Percentiles rank a stretch among this genome's conserved stretches.
These are phyloP conservation scores for Nothobranchius furzeri DNA, from an alignment of 2,113 vertebrate genomes.

Conservation along the genomic window DNA sequence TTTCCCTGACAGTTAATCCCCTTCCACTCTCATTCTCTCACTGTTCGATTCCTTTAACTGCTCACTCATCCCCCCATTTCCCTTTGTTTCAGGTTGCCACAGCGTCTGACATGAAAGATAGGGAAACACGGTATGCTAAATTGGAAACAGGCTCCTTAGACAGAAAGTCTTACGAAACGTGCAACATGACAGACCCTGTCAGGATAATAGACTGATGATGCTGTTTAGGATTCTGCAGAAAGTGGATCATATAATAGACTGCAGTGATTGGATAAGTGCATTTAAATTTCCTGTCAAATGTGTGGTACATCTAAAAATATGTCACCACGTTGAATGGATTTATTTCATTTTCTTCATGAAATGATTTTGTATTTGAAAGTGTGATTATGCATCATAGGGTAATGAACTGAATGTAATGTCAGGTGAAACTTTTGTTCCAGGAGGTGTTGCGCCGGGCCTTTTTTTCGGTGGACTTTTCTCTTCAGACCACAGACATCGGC, in stretches of 20 bases:
- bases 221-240: slow-evolving; percentile 14
- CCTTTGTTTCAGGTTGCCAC: slow-evolving; percentile 62
- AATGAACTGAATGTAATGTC: too few relatives aligned
- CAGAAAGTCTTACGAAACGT: slow-evolving; percentile 56
- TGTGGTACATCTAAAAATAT: not conserved
- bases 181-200: slow-evolving; percentile 54
- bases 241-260: too few relatives aligned
- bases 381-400: too few relatives aligned
- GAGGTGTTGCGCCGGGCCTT: too few relatives aligned
- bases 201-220: slow-evolving; percentile 33
- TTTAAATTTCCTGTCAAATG: slow-evolving; percentile 36
- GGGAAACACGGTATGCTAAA: slow-evolving; percentile 47
- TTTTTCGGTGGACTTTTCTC: too few relatives aligned
- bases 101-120: slow-evolving; percentile 58
- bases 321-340: too few relatives aligned
- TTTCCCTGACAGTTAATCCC: slow-evolving; percentile 79
- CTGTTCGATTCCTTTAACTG: slow-evolving; percentile 60
- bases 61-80: slow-evolving; percentile 52
- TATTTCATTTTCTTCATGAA: too few relatives aligned
- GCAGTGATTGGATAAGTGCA: slow-evolving; percentile 18
- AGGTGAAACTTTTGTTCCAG: too few relatives aligned
- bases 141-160: slow-evolving; percentile 60
- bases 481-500: too few relatives aligned
- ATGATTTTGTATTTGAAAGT: too few relatives aligned
- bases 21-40: slow-evolving; percentile 64